phyloP scores from a whole-genome alignment of 2,888 invertebrate genomes.

The Mystacides longicornis region DNA sequence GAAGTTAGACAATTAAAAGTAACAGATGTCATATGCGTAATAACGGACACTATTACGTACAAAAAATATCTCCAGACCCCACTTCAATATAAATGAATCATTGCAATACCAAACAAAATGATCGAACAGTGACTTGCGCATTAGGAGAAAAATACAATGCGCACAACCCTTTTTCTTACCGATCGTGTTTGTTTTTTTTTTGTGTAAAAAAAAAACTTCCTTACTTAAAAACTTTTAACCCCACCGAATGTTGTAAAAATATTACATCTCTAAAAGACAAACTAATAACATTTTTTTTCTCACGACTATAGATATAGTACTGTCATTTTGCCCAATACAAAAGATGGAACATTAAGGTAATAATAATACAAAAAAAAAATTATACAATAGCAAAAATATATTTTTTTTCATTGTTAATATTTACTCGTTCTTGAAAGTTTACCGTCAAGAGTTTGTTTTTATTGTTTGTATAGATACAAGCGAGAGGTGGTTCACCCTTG shows the following conservation, averaged over 20 bases:
- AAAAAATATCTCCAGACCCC: too few species aligned
- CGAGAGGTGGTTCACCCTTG: neutral
- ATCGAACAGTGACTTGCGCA: constrained; percentile 22
- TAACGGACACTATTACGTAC: too few species aligned
- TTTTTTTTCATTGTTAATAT: neutral
- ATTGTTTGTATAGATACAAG: neutral
- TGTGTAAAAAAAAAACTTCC: constrained; percentile 22
- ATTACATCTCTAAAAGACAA: constrained; percentile 1
- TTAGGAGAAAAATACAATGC: constrained; percentile 12
- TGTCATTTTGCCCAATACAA: neutral
- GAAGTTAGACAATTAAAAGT: too few species aligned
- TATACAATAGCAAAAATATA: neutral
- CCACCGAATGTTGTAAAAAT: neutral
- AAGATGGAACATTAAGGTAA: neutral
- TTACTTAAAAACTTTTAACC: constrained; percentile 18
- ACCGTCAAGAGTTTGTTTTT: constrained; percentile 8
- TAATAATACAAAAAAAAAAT: neutral
- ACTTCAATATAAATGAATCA: constrained; percentile 3
- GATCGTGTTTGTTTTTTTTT: too few species aligned
- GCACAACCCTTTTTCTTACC: constrained; percentile 23
- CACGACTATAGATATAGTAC: constrained; percentile 16
- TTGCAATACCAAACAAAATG: constrained; percentile 16
- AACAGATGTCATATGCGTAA: too few species aligned
- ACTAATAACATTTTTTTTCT: constrained; percentile 15
- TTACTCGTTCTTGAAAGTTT: constrained; percentile 12